Base-by-base conservation (phyloP, 2,888 invertebrate species). In the Hedychridium roseum region DNA sequence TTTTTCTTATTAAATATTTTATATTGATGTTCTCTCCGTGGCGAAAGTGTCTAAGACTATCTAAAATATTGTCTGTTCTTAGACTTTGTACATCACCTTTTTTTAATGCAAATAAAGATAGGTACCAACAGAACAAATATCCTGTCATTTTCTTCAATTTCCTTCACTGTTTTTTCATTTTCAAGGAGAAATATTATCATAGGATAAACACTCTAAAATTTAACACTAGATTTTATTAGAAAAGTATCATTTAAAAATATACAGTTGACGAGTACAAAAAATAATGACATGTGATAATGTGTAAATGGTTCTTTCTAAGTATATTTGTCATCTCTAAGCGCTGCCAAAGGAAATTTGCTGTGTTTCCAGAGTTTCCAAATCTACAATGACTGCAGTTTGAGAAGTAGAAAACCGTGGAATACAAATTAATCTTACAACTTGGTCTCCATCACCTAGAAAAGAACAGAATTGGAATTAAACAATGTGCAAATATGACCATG, bases 331-430 rank as follows among this genome's bases (percentile, higher is more conserved):
- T n/a, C n/a, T n/a, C 40, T 50, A 67, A 44, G 55, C 66, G 23
- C 68, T 61, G 42, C 76, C 79, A 79, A 90, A 90, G 37, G 78
- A 81, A 72, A 90, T 82, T 57, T 85, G 83, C 44, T 82, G 82
- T 74, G 90, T 89, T 63, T 92, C 89, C 44, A 95, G 81, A 48
- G 86, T 90, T 41, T 85, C 82, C 54, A 95, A 81, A 81, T 95
- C 91, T 5, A 96, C 83, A 31, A 94, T 73, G n/a, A 89, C 91
- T 48, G 88, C 86, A 28, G 88, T 86, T 60, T 86, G 84, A 0
- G 89, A 86, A 47, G 81, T 81, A 50, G 85, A 84, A 81, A 96
- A 97, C 68, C 86, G 85, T 11, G 97, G 96, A 46, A 97, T 80
- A 64, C 90, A 89, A 27, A 95, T 83, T 14, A 95, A 78, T 50